A percentile compares a stretch with the other conserved stretches of the same genome.
Conservation (phyloP, 1,140 invertebrate species). For the Halyomorpha halys region DNA sequence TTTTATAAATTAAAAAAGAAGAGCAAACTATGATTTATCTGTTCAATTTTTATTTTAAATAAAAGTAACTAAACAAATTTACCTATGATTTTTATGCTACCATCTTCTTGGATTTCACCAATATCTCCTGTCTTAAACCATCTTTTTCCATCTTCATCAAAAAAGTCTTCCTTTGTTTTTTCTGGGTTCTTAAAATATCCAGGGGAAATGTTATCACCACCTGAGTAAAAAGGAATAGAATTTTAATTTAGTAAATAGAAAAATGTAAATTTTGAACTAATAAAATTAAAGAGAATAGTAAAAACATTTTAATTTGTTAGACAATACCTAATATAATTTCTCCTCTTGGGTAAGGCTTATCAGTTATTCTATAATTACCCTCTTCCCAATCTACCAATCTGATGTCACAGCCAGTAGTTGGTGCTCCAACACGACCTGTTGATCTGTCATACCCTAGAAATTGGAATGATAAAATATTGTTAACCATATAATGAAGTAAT, state of each 20-base stretch:
- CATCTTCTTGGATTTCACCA: conserved; percentile 84
- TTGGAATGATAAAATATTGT: conserved; percentile 23
- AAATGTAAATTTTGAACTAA: background rate
- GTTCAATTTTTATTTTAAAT: background rate
- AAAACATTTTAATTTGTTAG: background rate
- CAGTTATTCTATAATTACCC: conserved; percentile 79
- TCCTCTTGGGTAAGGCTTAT: conserved; percentile 82
- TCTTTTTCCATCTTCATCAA: conserved; percentile 61
- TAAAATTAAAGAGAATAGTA: conserved; percentile 12
- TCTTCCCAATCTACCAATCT: conserved; percentile 89
- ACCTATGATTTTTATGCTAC: conserved; percentile 95
- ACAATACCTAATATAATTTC: conserved; percentile 74
- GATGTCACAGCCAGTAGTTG: conserved; percentile 76
- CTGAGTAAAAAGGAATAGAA: conserved; percentile 23
- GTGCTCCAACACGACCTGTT: conserved; percentile 79
- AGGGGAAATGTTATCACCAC: conserved; percentile 77
- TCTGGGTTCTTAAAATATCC: conserved; percentile 90
- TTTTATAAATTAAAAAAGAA: background rate
- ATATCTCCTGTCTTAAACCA: conserved; percentile 98
- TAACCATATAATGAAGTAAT: background rate
- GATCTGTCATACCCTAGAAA: conserved; percentile 51
- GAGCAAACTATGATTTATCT: background rate
- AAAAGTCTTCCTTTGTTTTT: conserved; percentile 87
- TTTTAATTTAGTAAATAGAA: background rate
- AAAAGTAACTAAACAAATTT: conserved; percentile 31